Evolutionary conservation across 2,888 invertebrate genomes (phyloP), one percentile per base, ranked within the genome.

Genomic region (Leptogaster cylindrica): DNA sequence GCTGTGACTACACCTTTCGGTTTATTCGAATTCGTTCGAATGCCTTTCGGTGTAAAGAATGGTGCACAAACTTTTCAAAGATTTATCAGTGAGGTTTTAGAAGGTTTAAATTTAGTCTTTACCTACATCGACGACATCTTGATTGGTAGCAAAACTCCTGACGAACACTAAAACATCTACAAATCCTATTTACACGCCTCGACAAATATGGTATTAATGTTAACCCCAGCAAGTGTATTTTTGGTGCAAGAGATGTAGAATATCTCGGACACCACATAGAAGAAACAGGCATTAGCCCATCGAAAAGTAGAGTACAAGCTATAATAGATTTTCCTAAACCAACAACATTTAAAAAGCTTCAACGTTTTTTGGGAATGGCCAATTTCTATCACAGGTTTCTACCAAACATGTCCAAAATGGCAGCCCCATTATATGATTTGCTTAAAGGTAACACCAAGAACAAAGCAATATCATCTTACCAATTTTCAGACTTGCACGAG

Each of bases 401-500:
- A 10, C 46, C 46, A 2, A 46, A 18, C 4, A 46, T 46, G 4
- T 3, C 46, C 3, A 4, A 46, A 46, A 5, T 46, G 18, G 14
- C 46, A 3, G 3, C 20, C 4, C 46, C 46, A 75, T 75, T 90
- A 90, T 10, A 82, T 79, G n/a, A 82, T 79, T 68, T 85, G 82
- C 2, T 14, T 14, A 16, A 46, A 14, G 46, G 4, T 5, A 5
- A 46, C 14, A 16, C 64, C 20, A 48, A 64, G 18, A 36, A 64
- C n/a, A 14, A 31, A 12, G 46, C 39, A 28, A 8, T 14, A 2
- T 27, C 66, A 14, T 52, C 46, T 46, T 10, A 44, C 10, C 41
- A 44, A 8, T 39, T 52, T n/a, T n/a, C n/a, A n/a, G n/a, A n/a
- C n/a, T n/a, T n/a, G n/a, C n/a, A n/a, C n/a, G n/a, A n/a, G n/a